These are phyloP conservation scores for Corynorhinus townsendii DNA, from an alignment of 2,113 vertebrate species.

Conservation along the genomic window DNA sequence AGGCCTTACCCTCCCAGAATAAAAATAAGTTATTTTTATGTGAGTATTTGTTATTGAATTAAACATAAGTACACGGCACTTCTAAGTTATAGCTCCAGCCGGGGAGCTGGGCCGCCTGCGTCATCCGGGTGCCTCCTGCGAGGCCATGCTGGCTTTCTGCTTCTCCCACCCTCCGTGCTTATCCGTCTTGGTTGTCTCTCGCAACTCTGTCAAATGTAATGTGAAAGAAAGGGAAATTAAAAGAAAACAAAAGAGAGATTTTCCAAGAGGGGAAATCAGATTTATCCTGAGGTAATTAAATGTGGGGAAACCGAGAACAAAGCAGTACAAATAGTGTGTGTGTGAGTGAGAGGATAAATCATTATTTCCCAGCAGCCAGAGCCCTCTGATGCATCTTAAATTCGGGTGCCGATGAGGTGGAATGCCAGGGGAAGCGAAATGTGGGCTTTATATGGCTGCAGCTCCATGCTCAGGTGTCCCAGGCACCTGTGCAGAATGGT, in stretches of 20 bases:
- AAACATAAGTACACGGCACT: constrained; percentile 52
- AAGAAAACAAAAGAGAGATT: constrained; percentile 64
- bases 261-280: constrained; percentile 62
- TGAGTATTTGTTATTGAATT: constrained; percentile 71
- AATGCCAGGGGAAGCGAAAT: not conserved
- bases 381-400: constrained; percentile 34
- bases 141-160: not conserved
- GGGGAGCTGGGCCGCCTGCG: not conserved
- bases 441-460: not conserved
- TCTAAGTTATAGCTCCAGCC: constrained; percentile 12
- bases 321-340: constrained; percentile 50
- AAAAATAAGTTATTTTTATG: constrained; percentile 69
- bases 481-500: not conserved
- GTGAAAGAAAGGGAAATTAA: constrained; percentile 61
- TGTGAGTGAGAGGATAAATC: constrained; percentile 34
- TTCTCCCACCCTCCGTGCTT: not conserved
- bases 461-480: not conserved
- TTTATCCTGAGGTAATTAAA: constrained; percentile 72
- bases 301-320: constrained; percentile 61
- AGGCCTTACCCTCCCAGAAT: constrained; percentile 60
- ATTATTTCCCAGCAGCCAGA: constrained; percentile 50
- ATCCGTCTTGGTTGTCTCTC: constrained; percentile 22
- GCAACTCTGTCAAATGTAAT: constrained; percentile 27
- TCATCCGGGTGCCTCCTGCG: not conserved
- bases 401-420: not conserved